phyloP scores from a whole-genome alignment of 2,888 invertebrate genomes.

The Machimus rusticus region DNA sequence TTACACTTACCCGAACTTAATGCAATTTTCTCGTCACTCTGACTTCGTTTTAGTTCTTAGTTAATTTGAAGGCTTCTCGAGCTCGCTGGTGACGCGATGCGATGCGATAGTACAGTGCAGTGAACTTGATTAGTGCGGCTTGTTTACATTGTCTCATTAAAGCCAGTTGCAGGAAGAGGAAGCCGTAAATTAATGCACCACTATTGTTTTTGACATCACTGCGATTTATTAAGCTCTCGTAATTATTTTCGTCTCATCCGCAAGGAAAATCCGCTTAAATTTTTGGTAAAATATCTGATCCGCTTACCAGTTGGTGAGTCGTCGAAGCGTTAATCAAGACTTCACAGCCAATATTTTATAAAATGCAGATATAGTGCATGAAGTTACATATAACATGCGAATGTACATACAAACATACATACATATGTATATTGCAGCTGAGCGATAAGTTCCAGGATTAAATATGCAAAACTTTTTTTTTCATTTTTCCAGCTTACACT shows the following conservation, averaged over 20 bases:
- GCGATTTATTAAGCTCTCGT: neutral
- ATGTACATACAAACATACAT: neutral
- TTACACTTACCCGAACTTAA: neutral
- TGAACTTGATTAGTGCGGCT: neutral
- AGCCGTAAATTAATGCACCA: neutral
- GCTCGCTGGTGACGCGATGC: neutral
- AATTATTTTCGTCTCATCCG: neutral
- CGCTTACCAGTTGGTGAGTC: neutral
- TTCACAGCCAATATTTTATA: neutral
- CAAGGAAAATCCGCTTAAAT: neutral
- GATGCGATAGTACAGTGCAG: neutral
- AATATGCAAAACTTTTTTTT: neutral
- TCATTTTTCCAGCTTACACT: neutral
- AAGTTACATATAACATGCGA: too few species aligned
- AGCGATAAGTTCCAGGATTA: neutral
- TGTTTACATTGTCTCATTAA: constrained; percentile 19
- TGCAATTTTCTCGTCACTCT: constrained; percentile 5
- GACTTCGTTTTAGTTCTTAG: neutral
- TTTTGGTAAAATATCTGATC: neutral
- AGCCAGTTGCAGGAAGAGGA: neutral
- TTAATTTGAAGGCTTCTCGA: neutral
- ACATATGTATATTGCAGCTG: neutral
- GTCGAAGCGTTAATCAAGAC: neutral
- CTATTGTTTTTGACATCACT: constrained; percentile 1
- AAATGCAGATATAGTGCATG: neutral